Conservation (phyloP, 1,140 invertebrate genomes). For the Gerris buenoi region DNA sequence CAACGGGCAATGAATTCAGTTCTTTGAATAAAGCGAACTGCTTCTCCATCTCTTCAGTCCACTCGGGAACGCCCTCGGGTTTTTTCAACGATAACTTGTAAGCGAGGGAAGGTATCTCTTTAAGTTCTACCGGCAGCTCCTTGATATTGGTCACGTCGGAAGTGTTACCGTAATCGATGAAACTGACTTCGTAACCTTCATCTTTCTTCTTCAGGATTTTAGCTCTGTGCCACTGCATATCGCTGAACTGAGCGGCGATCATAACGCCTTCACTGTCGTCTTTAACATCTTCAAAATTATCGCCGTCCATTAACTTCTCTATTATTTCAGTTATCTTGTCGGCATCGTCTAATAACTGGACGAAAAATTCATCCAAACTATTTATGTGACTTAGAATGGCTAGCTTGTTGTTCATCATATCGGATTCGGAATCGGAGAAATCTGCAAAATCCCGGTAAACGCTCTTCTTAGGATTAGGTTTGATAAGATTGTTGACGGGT, state of each 20-base stretch:
- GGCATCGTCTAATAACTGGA: neutral
- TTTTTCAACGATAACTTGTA: slow-evolving; percentile 29
- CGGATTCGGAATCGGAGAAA: neutral
- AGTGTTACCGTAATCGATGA: slow-evolving; percentile 43
- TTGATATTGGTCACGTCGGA: slow-evolving; percentile 27
- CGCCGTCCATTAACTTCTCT: neutral
- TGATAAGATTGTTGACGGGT: neutral
- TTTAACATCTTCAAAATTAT: neutral
- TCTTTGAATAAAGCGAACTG: slow-evolving; percentile 34
- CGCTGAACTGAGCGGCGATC: slow-evolving; percentile 46
- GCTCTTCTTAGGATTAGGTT: neutral
- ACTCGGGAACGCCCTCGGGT: slow-evolving; percentile 34
- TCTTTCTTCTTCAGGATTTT: slow-evolving; percentile 44
- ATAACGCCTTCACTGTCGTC: slow-evolving; percentile 29
- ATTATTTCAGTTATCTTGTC: neutral
- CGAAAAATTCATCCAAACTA: neutral
- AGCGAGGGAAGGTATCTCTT: slow-evolving; percentile 27
- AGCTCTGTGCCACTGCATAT: slow-evolving; percentile 47
- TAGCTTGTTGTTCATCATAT: neutral
- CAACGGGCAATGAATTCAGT: neutral
- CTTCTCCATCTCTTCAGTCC: slow-evolving; percentile 43
- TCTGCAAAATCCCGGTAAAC: neutral
- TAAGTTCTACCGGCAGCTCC: slow-evolving; percentile 29
- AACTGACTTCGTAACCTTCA: slow-evolving; percentile 32
- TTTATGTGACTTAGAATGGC: neutral